phyloP scores from a whole-genome alignment of 2,888 invertebrate genomes.

The Euphydryas editha region DNA sequence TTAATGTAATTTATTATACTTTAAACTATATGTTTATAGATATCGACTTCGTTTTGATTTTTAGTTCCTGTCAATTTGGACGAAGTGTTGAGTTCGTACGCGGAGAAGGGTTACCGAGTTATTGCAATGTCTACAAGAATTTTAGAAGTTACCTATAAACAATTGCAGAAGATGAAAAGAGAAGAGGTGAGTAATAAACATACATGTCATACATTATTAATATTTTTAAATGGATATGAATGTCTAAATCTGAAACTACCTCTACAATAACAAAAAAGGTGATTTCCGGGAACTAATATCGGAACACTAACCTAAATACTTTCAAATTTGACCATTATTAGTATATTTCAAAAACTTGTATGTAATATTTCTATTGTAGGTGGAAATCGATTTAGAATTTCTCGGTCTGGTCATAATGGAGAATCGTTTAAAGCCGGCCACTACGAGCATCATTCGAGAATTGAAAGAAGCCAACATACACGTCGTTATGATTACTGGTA shows the following conservation, averaged over 20 bases:
- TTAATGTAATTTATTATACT: no score
- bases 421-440: conserved; percentile 95
- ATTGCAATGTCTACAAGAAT: conserved; percentile 93
- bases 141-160: conserved; percentile 87
- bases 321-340: no score
- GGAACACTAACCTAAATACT: no score
- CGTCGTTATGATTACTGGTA: conserved; percentile 98
- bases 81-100: conserved; percentile 91
- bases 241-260: no score
- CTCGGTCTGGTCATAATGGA: conserved; percentile 97
- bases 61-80: conserved; percentile 91
- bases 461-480: conserved; percentile 93
- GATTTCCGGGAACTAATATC: no score
- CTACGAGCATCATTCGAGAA: conserved; percentile 90
- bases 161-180: conserved; percentile 89
- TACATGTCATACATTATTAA: no score
- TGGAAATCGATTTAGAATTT: conserved; percentile 92
- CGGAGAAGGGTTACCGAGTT: conserved; percentile 96
- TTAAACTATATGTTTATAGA: no score
- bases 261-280: no score
- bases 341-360: no score
- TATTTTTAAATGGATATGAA: no score
- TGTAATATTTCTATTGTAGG: conserved; percentile 58
- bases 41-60: no score
- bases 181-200: conserved; percentile 77